Evolutionary conservation across 2,113 vertebrate genomes (phyloP), one percentile per base, ranked within the genome.

Genomic region (Geococcyx californianus): DNA sequence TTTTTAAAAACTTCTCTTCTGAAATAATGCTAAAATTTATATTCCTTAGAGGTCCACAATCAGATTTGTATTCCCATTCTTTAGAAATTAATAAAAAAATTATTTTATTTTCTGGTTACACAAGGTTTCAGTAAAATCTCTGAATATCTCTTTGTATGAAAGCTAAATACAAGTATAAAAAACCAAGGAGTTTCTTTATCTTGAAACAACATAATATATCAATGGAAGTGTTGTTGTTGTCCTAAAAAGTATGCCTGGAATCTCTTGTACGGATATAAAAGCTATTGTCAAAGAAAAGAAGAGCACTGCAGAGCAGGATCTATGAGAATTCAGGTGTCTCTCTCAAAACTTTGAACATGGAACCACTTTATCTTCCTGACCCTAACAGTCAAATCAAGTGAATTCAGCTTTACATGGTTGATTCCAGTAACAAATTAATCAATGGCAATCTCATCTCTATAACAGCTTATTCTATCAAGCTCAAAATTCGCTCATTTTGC

Each of bases 351-450:
- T 12, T 80, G 55, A 80, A 63, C 62, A 85, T 16, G 12, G 49
- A 89, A 68, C 36, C 67, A 87, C 62, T 90, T 94, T 79, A 66
- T 80, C 70, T 90, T 90, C 42, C 63, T 94, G 45, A 94, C 69
- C 42, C 13, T 58, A 89, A 45, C 7, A 63, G 67, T 85, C 73
- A 92, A 66, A 92, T 60, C 59, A 82, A 92, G 60, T 66, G 74
- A 59, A 79, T 87, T 93, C 58, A 85, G 44, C 31, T 91, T 87
- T 87, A 76, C 10, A 1, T 72, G 68, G 40, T 91, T 94, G 58
- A 88, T 85, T 84, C 75, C 45, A 89, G 49, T 77, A 95, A 70
- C 42, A 92, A 94, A 94, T 95, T 94, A 95, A 89, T 89, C 89
- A 90, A 84, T 83, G 63, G 49, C 84, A 96, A 91, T 96, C 60